phyloP scores from a whole-genome alignment of 2,888 invertebrate genomes.

The Hirtodrosophila duncani region DNA sequence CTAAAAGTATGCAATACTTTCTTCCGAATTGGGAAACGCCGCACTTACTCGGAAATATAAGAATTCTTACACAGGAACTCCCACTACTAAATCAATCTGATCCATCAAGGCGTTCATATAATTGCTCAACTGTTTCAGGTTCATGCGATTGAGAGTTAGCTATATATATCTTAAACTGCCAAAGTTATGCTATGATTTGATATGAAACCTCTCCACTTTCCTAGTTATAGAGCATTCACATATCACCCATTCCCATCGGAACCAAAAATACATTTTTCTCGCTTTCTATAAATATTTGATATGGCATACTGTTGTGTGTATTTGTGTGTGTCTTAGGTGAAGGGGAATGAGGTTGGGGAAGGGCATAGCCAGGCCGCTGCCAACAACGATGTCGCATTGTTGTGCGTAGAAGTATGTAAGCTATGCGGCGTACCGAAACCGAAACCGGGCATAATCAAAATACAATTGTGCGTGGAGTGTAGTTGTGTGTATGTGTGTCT shows the following conservation, averaged over 20 bases:
- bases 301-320: constrained; percentile 48
- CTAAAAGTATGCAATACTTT: background rate
- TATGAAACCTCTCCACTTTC: no score
- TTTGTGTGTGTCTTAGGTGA: constrained; percentile 6
- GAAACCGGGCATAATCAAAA: constrained; percentile 70
- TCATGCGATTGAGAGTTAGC: no score
- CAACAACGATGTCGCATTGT: constrained; percentile 45
- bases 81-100: no score
- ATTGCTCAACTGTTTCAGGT: no score
- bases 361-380: background rate
- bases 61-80: no score
- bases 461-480: constrained; percentile 64
- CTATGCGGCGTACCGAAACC: constrained; percentile 73
- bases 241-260: no score
- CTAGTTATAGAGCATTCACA: no score
- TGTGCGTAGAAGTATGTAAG: constrained; percentile 70
- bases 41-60: no score
- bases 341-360: background rate
- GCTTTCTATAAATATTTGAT: constrained; percentile 65
- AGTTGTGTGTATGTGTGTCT: constrained; percentile 18
- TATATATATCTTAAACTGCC: no score
- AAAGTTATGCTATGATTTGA: no score
- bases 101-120: no score
- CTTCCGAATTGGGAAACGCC: no score
- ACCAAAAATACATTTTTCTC: constrained; percentile 30